Evolutionary conservation across 2,888 invertebrate species (phyloP).

Genomic region (Gasteruption jaculator): DNA sequence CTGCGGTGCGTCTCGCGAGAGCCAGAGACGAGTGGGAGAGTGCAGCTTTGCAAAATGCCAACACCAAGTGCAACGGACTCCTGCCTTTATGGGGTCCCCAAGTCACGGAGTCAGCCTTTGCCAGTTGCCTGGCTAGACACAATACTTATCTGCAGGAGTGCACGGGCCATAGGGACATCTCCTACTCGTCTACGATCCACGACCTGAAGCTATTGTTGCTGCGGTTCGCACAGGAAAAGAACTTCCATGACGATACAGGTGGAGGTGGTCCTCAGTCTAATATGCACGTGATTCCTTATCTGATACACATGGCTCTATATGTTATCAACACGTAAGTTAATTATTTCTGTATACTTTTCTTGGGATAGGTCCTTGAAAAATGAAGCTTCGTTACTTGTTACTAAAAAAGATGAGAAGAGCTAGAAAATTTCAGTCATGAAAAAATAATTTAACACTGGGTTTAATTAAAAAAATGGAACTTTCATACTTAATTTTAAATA

Average conservation of each 20-base stretch:
- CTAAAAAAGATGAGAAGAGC: too few relatives aligned
- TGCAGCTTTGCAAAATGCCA: constrained; percentile 95
- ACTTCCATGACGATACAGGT: constrained; percentile 96
- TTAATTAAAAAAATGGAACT: too few relatives aligned
- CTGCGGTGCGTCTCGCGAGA: constrained; percentile 74
- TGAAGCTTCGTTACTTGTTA: too few relatives aligned
- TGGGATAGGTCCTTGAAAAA: too few relatives aligned
- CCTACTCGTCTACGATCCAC: constrained; percentile 79
- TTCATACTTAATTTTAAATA: too few relatives aligned
- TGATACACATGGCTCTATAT: constrained; percentile 91
- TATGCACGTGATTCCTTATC: constrained; percentile 93
- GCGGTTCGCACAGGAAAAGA: constrained; percentile 88
- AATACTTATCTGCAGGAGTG: constrained; percentile 78
- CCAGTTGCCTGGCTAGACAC: constrained; percentile 88
- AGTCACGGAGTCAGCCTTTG: constrained; percentile 88
- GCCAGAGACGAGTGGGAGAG: constrained; percentile 95
- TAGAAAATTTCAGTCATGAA: too few relatives aligned
- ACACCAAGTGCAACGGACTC: constrained; percentile 95
- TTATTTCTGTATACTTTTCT: not conserved
- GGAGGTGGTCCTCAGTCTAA: constrained; percentile 96
- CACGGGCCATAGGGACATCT: constrained; percentile 72
- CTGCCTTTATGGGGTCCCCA: constrained; percentile 96
- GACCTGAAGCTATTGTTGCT: constrained; percentile 86
- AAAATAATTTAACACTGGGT: too few relatives aligned
- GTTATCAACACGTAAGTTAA: constrained; percentile 77